Evolutionary conservation across 2,888 invertebrate species (phyloP).

Genomic region (Nemapogon koenigi): DNA sequence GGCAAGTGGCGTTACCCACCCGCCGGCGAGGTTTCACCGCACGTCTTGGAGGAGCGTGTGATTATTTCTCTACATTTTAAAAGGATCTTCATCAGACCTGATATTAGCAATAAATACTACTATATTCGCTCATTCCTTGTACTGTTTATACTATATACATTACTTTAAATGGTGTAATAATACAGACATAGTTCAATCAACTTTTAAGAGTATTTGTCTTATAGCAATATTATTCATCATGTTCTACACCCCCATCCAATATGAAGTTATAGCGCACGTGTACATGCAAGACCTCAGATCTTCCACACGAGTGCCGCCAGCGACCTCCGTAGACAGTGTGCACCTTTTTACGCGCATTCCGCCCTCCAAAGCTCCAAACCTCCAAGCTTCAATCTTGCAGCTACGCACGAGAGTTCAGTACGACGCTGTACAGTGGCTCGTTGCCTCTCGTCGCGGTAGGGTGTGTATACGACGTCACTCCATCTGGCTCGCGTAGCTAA

Average conservation of each 20-base stretch:
- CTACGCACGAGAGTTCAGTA: background rate
- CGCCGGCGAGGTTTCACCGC: background rate
- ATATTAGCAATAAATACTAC: too few relatives aligned
- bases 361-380: slow-evolving; percentile 25
- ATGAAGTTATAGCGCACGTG: too few relatives aligned
- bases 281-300: slow-evolving; percentile 22
- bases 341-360: slow-evolving; percentile 42
- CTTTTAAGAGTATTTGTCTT: too few relatives aligned
- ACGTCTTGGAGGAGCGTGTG: slow-evolving; percentile 1
- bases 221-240: too few relatives aligned
- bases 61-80: too few relatives aligned
- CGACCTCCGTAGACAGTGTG: slow-evolving; percentile 18
- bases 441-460: slow-evolving; percentile 33
- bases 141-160: too few relatives aligned
- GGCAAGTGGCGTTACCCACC: slow-evolving; percentile 18
- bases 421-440: slow-evolving; percentile 52
- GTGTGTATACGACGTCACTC: slow-evolving; percentile 25
- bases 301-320: slow-evolving; percentile 35
- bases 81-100: too few relatives aligned
- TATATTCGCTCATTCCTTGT: too few relatives aligned
- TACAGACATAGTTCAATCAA: too few relatives aligned
- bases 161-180: too few relatives aligned
- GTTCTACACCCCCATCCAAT: too few relatives aligned
- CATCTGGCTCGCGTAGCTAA: slow-evolving; percentile 34
- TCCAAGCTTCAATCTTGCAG: slow-evolving; percentile 12